Base-by-base conservation (phyloP, 2,888 invertebrate genomes). In the Acanthococcus lagerstroemiae region DNA sequence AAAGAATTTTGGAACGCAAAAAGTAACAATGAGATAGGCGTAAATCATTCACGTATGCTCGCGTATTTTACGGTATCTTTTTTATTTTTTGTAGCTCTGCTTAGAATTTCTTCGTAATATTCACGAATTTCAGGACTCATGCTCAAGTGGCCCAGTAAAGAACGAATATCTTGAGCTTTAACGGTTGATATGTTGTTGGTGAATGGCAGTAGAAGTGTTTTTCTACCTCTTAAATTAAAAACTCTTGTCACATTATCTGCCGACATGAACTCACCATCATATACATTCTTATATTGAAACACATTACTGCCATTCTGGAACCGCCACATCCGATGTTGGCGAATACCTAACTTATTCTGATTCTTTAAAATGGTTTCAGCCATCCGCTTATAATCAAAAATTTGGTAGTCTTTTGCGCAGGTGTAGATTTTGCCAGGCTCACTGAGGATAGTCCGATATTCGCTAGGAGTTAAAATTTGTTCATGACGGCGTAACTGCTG, bases 391-490 rank as follows among this genome's bases (percentile, higher is more conserved):
- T 69, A 70, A 27, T 71, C 67, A 60, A 50, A 55, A 21, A 67
- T 55, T 60, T 48, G 48, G 54, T 61, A 67, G 15, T 71, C 68
- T 57, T 55, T 45, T 56, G 66, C 68, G 21, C 70, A 46, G 22
- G 60, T 65, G n/a, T 50, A 19, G 6, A 71, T 67, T 26, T 68
- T 70, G 12, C 67, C 68, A 60, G 68, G 61, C n/a, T 68, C 37
- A 57, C 26, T 56, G 21, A 70, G 66, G 48, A 70, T 66, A 45
- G 68, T 65, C 19, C 57, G 19, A 65, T 72, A 71, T 55, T 70
- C 67, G 37, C 70, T 56, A 17, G 70, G 70, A 25, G 57, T 30
- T 7, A 69, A 21, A 56, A 72, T 70, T 45, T 55, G 66, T 30
- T 68, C 48, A 15, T 17, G 6, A 15, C 17, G 9, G 6, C 17